Conservation (phyloP, 1,140 invertebrate species). For the Trichomalopsis sarcophagae region DNA sequence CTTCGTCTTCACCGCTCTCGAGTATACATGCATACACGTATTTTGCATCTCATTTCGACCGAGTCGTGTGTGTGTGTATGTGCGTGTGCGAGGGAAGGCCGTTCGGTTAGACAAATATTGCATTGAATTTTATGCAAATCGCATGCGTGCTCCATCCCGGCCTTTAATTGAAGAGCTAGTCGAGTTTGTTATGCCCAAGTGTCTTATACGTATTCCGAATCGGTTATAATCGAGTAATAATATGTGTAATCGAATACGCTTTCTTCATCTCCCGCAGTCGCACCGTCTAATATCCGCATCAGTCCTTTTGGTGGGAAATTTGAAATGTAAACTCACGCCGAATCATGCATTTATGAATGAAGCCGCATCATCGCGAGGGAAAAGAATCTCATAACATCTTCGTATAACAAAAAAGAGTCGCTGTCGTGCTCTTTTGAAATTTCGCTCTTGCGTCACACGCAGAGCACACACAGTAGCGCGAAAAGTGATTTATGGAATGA, state of each 20-base stretch:
- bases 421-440: not conserved
- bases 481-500: constrained; percentile 45
- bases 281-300: constrained; percentile 7
- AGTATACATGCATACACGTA: constrained; percentile 6
- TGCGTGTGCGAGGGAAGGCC: not conserved
- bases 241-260: no score
- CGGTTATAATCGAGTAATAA: no score
- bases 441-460: not conserved
- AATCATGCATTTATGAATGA: constrained; percentile 44
- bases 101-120: constrained; percentile 25
- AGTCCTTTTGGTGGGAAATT: constrained; percentile 25
- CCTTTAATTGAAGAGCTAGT: constrained; percentile 44
- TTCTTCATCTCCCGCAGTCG: not conserved
- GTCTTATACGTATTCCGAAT: no score
- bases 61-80: not conserved
- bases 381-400: not conserved
- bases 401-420: no score
- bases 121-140: constrained; percentile 47
- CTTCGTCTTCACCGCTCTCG: not conserved
- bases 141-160: not conserved
- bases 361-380: not conserved
- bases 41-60: constrained; percentile 25
- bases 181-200: not conserved
- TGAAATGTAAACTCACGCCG: constrained; percentile 30
- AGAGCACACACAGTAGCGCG: not conserved